A percentile compares a stretch with the other conserved stretches of the same genome.
These are phyloP conservation scores for Coptodon bakossiorum DNA, from an alignment of 2,113 vertebrate species.

Conservation along the genomic window DNA sequence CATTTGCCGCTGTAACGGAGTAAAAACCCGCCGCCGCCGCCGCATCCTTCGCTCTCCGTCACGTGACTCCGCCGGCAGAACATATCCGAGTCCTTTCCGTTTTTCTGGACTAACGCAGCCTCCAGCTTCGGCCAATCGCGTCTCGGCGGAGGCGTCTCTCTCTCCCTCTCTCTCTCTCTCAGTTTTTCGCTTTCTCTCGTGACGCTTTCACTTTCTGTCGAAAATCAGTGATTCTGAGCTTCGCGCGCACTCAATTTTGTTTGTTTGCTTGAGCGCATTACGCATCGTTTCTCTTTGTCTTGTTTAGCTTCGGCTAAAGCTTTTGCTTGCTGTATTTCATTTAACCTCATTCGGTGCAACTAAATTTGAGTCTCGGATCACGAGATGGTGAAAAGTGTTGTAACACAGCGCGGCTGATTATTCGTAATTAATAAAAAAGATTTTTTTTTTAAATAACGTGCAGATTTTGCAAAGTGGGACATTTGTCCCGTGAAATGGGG, in stretches of 20 bases:
- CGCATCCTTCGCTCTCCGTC: slow-evolving; percentile 36
- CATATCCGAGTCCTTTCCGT: slow-evolving; percentile 1
- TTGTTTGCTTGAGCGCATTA: neutral
- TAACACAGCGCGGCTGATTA: neutral
- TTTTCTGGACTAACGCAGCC: slow-evolving; percentile 27
- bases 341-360: neutral
- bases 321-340: neutral
- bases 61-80: slow-evolving; percentile 40
- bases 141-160: slow-evolving; percentile 16
- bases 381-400: neutral
- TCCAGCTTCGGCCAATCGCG: slow-evolving; percentile 52
- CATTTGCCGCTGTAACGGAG: slow-evolving; percentile 9
- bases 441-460: fast-evolving
- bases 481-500: neutral
- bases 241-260: neutral
- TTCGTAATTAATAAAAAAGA: fast-evolving
- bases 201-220: slow-evolving; percentile 7
- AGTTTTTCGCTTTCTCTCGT: neutral
- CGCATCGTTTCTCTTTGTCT: neutral
- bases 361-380: neutral
- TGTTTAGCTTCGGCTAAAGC: neutral
- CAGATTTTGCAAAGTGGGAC: fast-evolving
- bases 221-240: fast-evolving
- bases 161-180: neutral
- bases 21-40: slow-evolving; percentile 10